Evolutionary conservation across 2,888 invertebrate species (phyloP).

Genomic region (Amorpha juglandis): DNA sequence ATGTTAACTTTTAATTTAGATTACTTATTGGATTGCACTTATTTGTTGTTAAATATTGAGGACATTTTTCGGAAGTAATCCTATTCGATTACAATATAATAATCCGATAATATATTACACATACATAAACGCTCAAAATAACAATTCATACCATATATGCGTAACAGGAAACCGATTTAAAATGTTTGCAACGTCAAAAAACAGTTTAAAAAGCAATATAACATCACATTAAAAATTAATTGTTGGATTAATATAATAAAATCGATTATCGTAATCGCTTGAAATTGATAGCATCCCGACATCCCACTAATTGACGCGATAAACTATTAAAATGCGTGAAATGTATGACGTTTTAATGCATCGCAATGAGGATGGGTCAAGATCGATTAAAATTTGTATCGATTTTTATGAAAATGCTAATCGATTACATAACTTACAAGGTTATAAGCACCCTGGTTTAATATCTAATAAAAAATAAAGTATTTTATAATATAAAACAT

Average conservation of each 20-base stretch:
- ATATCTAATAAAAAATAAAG: too few relatives aligned
- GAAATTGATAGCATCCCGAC: conserved; percentile 42
- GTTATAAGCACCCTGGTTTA: neutral
- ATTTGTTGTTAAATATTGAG: too few relatives aligned
- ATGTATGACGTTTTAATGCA: conserved; percentile 30
- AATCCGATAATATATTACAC: too few relatives aligned
- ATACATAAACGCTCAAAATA: too few relatives aligned
- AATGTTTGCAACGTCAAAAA: neutral
- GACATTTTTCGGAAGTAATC: too few relatives aligned
- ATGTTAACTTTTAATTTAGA: neutral
- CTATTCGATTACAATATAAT: too few relatives aligned
- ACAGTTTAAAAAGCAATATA: conserved; percentile 8
- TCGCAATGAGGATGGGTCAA: conserved; percentile 36
- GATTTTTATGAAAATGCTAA: neutral
- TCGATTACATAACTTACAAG: neutral
- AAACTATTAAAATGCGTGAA: conserved; percentile 32
- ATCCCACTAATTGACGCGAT: conserved; percentile 34
- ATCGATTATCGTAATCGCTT: conserved; percentile 42
- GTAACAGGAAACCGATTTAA: neutral
- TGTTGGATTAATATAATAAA: conserved; percentile 30
- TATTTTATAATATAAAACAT: too few relatives aligned
- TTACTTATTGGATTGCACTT: neutral
- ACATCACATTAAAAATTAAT: conserved; percentile 16
- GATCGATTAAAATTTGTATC: neutral
- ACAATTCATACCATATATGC: neutral